Evolutionary conservation across 2,888 invertebrate genomes (phyloP).

Genomic region (Stegophylla sp.): DNA sequence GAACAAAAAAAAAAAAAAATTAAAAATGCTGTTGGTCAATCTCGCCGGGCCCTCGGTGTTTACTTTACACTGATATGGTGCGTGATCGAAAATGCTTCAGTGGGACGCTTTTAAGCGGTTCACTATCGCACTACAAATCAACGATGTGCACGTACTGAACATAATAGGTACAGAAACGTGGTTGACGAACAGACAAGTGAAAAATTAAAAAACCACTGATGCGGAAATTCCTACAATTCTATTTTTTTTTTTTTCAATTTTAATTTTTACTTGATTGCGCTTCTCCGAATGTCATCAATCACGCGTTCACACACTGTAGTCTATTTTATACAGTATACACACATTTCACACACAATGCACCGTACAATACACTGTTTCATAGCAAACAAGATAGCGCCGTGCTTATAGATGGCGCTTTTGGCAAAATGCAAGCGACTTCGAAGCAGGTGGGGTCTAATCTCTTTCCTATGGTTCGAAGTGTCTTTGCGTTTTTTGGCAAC

Average conservation of each 20-base stretch:
- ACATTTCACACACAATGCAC: not conserved
- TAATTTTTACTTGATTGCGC: not conserved
- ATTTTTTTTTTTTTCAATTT: not conserved
- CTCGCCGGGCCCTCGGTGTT: not conserved
- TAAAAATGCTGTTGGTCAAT: not conserved
- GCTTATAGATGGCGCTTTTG: constrained; percentile 52
- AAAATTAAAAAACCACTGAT: too few species aligned
- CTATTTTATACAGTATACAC: too few species aligned
- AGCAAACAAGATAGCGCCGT: not conserved
- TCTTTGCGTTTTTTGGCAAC: constrained; percentile 41
- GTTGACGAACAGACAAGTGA: too few species aligned
- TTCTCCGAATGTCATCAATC: not conserved
- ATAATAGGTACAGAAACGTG: too few species aligned
- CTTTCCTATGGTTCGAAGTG: constrained; percentile 40
- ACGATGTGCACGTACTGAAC: too few species aligned
- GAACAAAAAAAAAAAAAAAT: not conserved
- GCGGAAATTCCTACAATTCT: too few species aligned
- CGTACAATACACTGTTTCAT: not conserved
- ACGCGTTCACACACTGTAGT: not conserved
- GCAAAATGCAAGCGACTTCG: not conserved
- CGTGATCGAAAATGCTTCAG: not conserved
- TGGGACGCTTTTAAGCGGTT: not conserved
- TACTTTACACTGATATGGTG: not conserved
- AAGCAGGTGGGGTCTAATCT: too few species aligned
- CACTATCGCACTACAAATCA: too few species aligned